Percentiles rank a stretch among this genome's conserved stretches.
Evolutionary conservation across 35 echinoderm and acorn worm genomes (phyloP).

Genomic region (Eucidaris tribuloides): DNA sequence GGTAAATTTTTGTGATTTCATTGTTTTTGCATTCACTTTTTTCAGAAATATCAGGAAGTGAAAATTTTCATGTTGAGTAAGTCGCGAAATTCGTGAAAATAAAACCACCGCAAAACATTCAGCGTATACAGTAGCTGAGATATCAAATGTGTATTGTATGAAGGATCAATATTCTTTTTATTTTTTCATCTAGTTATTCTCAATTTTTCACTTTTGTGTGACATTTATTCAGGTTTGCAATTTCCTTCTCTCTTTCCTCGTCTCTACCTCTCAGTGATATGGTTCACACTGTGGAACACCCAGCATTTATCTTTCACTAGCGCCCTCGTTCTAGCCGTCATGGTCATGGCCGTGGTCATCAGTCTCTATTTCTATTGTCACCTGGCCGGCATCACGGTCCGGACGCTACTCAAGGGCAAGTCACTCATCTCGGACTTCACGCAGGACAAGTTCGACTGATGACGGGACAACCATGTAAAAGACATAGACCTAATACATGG

Average conservation of each 20-base stretch:
- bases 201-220: not conserved
- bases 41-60: no score
- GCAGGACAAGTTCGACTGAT: no score
- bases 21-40: no score
- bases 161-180: not conserved
- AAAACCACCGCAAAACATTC: no score
- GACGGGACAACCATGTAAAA: no score
- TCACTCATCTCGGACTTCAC: not conserved
- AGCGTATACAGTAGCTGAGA: not conserved
- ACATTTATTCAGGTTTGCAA: not conserved
- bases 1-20: no score
- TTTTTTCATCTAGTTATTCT: not conserved
- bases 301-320: constrained; percentile 52
- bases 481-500: no score
- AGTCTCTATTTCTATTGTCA: constrained; percentile 75
- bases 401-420: constrained; percentile 14
- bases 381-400: constrained; percentile 59
- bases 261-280: constrained; percentile 61
- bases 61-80: not conserved
- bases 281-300: constrained; percentile 40
- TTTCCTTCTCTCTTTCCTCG: not conserved
- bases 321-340: constrained; percentile 50
- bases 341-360: constrained; percentile 74
- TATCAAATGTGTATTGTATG: not conserved
- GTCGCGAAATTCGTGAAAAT: no score